Evolutionary conservation across 2,113 vertebrate species (phyloP).

Genomic region (Ranitomeya imitator): DNA sequence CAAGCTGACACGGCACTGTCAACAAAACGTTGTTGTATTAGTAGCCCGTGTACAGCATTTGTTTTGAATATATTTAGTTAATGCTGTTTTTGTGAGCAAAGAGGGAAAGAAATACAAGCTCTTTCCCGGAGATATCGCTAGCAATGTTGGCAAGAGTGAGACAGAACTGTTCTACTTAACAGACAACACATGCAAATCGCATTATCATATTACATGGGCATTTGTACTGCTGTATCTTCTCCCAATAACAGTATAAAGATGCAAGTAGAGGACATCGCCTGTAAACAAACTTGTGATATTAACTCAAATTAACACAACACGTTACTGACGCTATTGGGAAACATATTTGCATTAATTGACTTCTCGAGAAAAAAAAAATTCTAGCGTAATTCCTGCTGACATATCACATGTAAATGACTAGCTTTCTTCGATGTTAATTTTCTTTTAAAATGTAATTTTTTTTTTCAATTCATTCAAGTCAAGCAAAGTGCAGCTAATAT

Average conservation of each 20-base stretch:
- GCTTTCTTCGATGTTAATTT: neutral
- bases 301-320: slow-evolving; percentile 14
- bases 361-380: neutral
- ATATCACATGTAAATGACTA: neutral
- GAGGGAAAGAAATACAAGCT: slow-evolving; percentile 15
- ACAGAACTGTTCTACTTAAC: slow-evolving; percentile 32
- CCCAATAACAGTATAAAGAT: slow-evolving; percentile 11
- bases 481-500: neutral
- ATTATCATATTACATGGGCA: slow-evolving; percentile 39
- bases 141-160: slow-evolving; percentile 20
- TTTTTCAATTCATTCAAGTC: neutral
- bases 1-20: neutral
- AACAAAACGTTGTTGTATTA: neutral
- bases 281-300: slow-evolving; percentile 23
- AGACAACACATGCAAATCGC: slow-evolving; percentile 27
- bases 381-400: neutral
- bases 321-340: neutral
- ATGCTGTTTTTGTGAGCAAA: slow-evolving; percentile 22
- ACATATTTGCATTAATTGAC: slow-evolving; percentile 16
- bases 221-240: slow-evolving; percentile 17
- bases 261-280: slow-evolving; percentile 17
- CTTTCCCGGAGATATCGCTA: slow-evolving; percentile 25
- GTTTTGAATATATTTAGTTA: slow-evolving; percentile 28
- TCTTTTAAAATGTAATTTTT: slow-evolving; percentile 16
- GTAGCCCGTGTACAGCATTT: neutral